Evolutionary conservation across 2,888 invertebrate genomes (phyloP), one percentile per base, ranked within the genome.

Genomic region (Luffia ferchaultella): DNA sequence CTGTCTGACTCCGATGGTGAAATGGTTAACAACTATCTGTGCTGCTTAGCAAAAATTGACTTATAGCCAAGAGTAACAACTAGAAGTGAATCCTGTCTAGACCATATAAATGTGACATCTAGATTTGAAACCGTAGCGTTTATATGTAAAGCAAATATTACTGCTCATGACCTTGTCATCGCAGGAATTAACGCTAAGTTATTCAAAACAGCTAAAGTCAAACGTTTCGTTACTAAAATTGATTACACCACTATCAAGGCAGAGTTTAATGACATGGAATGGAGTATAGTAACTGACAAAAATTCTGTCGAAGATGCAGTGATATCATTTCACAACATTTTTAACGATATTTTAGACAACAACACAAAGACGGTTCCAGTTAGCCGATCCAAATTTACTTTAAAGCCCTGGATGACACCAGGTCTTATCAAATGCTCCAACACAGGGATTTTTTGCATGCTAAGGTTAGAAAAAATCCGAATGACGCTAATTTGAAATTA

Each of bases 351-450:
- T n/a, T 12, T 45, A 18, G n/a, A 45, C n/a, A 45, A 52, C 20
- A 17, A 56, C 18, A 48, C 56, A 2, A 40, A 18, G 0, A 19
- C 9, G 15, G 45, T 41, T 0, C 2, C 7, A 16, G 18, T 54
- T 1, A 52, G 51, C 5, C 52, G 51, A 5, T 49, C 53, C 0
- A 49, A 54, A 43, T 42, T 43, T 16, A 48, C 3, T 15, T 1
- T 55, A 2, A 49, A 55, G 18, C 55, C 53, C 16, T 54, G 54
- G 56, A 54, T 56, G 47, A 54, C 56, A 1, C 52, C 54, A 1
- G 56, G 54, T 1, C 30, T 54, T 5, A 46, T 54, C 0, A 43
- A 48, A 18, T 54, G 53, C 43, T 46, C 52, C 5, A 47, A 46
- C 49, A 51, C n/a, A 50, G 51, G 42, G 55, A 55, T 42, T 46